A percentile compares a stretch with the other conserved stretches of the same genome.
phyloP scores from a whole-genome alignment of 2,888 invertebrate species.

The Maniola hyperantus region DNA sequence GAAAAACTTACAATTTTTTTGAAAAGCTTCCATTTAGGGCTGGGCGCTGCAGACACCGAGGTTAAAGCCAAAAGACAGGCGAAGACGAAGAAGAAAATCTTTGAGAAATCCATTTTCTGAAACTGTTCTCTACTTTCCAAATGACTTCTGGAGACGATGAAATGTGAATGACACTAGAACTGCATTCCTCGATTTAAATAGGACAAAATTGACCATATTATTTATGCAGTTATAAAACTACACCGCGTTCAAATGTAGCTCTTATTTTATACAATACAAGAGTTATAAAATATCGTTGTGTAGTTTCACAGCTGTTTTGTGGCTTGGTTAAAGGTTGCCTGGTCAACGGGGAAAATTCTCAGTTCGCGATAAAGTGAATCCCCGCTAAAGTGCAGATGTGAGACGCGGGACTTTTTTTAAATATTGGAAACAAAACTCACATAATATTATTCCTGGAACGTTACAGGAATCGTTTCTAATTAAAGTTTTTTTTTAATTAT shows the following conservation, averaged over 20 bases:
- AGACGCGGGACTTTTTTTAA: conserved; percentile 19
- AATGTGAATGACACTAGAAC: conserved; percentile 23
- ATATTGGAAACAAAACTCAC: not conserved
- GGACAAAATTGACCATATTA: conserved; percentile 27
- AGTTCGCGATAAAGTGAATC: conserved; percentile 24
- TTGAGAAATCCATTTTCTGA: conserved; percentile 43
- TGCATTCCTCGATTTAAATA: conserved; percentile 29
- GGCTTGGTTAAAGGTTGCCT: conserved; percentile 21
- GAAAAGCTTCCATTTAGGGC: conserved; percentile 58
- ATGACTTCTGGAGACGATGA: conserved; percentile 6
- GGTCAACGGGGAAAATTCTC: conserved; percentile 24
- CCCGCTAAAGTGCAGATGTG: conserved; percentile 12
- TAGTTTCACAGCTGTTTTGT: not conserved
- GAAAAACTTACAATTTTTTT: conserved; percentile 61
- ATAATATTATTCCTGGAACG: conserved; percentile 1
- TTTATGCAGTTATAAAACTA: not conserved
- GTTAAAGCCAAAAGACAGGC: conserved; percentile 43
- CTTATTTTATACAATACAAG: not conserved
- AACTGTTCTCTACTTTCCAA: not conserved
- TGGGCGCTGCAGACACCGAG: conserved; percentile 53
- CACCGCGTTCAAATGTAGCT: conserved; percentile 1
- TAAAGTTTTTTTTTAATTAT: not conserved
- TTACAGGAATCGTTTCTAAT: not conserved
- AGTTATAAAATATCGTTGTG: not conserved
- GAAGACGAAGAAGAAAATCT: conserved; percentile 42